Conservation (phyloP, 2,113 vertebrate species). For the Eonycteris spelaea region DNA sequence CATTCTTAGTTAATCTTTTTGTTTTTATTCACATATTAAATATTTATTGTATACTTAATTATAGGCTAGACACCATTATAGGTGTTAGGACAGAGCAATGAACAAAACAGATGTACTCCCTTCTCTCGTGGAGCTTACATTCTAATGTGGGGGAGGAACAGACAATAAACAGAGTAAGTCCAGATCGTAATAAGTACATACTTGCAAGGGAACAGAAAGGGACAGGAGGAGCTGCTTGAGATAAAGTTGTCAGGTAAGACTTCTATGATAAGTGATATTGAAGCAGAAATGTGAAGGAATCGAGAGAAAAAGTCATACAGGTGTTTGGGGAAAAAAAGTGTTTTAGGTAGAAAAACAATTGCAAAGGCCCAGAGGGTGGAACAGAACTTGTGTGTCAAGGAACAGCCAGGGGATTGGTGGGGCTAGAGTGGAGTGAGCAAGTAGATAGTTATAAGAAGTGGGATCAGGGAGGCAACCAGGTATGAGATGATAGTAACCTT, state of each 20-base stretch:
- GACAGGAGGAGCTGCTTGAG: background rate
- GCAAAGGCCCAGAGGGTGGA: background rate
- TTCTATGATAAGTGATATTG: background rate
- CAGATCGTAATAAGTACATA: background rate
- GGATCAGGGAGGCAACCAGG: background rate
- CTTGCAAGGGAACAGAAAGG: fast-evolving
- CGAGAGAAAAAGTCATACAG: background rate
- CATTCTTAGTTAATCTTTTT: background rate
- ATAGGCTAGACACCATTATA: background rate
- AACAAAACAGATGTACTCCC: background rate
- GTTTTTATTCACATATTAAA: background rate
- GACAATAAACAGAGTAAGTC: background rate
- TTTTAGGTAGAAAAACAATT: background rate
- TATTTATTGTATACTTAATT: background rate
- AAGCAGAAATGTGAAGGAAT: background rate
- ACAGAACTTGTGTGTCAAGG: background rate
- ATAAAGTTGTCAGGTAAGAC: background rate
- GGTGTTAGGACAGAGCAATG: background rate
- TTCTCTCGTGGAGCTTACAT: background rate
- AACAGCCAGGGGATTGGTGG: background rate
- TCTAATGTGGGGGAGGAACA: background rate
- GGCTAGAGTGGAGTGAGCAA: background rate
- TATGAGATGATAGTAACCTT: background rate
- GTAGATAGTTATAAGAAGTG: background rate
- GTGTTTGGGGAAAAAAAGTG: background rate